Evolutionary conservation across 2,113 vertebrate genomes (phyloP), one percentile per base, ranked within the genome.

Genomic region (Cochlearius cochlearius): DNA sequence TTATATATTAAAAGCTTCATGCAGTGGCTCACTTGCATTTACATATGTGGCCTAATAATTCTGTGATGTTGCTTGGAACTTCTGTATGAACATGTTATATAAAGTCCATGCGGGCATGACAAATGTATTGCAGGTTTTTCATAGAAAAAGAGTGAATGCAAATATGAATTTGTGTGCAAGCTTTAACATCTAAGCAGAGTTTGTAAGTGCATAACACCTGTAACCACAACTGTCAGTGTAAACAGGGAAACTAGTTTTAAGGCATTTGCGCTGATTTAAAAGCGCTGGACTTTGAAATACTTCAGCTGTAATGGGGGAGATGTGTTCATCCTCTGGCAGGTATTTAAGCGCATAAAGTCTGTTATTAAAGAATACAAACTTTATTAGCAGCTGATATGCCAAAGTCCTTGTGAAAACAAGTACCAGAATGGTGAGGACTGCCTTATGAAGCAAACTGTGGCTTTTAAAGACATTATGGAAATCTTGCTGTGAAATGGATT

Each of bases 71-170:
- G 77, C 74, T 68, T 94, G 67, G 39, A 92, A 93, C 59, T 88
- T 94, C 86, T 97, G 96, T 58, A 83, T 81, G 91, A 95, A 94
- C 96, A 94, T 85, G 96, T 95, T 97, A 49, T 78, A 75, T 20
- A 84, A 67, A 96, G 92, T 81, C 80, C 91, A 15, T 14, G 66
- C 92, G 94, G 87, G 89, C 89, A 90, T 89, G 78, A 92, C 87
- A 80, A 94, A 86, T 41, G 55, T 55, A 68, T 32, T 94, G 85
- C 73, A 96, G 92, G 92, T 96, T 94, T 86, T 95, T 85, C 8
- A 1, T 14, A 97, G 95, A 97, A 95, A 69, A 63, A 72, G 50
- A 92, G 62, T 66, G 58, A 78, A 96, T 91, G 93, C 92, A 97
- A 96, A 96, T 89, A 34, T 15, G 53, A 86, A 76, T 91, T 79